phyloP scores from a whole-genome alignment of 30 jellyfish, hydroid and myxozoan genomes.

The Rhopilema esculentum region DNA sequence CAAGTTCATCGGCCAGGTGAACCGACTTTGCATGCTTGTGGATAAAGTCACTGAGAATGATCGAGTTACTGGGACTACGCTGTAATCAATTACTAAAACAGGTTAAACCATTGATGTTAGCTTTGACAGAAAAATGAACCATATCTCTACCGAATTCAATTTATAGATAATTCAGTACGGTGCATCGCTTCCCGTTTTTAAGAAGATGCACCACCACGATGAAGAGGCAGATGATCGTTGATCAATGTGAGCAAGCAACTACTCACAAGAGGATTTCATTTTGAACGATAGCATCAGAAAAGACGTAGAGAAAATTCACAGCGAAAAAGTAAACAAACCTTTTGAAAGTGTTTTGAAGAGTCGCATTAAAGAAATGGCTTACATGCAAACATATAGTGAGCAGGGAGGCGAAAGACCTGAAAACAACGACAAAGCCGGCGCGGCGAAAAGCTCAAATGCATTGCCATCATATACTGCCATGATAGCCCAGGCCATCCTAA shows the following conservation, averaged over 20 bases:
- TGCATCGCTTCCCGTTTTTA: not conserved
- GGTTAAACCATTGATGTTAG: slow-evolving; percentile 23
- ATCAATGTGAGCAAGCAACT: not conserved
- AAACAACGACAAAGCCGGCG: slow-evolving; percentile 5
- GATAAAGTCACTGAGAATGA: slow-evolving; percentile 35
- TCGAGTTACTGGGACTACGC: slow-evolving; percentile 29
- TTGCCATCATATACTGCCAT: slow-evolving; percentile 83
- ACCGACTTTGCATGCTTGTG: slow-evolving; percentile 59
- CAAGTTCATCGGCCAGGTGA: not conserved
- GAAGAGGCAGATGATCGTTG: not conserved
- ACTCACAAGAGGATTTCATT: not conserved
- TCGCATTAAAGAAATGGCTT: slow-evolving; percentile 19
- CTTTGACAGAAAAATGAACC: slow-evolving; percentile 16
- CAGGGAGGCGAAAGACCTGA: slow-evolving; percentile 4
- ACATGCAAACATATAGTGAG: not conserved
- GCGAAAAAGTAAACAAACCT: not conserved
- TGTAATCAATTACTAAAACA: slow-evolving; percentile 45
- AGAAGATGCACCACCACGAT: not conserved
- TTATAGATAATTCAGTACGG: not conserved
- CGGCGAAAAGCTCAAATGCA: slow-evolving; percentile 27
- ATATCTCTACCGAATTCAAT: slow-evolving; percentile 7
- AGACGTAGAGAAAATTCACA: too few species aligned
- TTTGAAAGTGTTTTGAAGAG: not conserved
- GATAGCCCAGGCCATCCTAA: slow-evolving; percentile 90
- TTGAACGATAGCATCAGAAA: not conserved